These are phyloP conservation scores for Tanypteryx hageni DNA, from an alignment of 2,888 invertebrate genomes.

Conservation along the genomic window DNA sequence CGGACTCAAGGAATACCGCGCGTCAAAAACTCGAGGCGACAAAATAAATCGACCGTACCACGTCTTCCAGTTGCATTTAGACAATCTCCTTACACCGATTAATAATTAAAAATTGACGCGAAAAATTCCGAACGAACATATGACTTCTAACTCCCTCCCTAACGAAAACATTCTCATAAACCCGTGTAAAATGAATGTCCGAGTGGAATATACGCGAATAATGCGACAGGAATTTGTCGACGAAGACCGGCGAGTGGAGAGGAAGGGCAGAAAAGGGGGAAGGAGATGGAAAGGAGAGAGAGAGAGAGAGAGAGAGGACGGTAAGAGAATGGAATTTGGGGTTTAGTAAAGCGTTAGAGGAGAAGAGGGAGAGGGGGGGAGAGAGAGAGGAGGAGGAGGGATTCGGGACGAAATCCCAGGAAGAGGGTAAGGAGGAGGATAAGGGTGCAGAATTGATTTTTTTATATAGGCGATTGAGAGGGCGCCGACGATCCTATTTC, in stretches of 20 bases:
- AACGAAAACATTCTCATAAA: neutral
- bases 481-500: slow-evolving; percentile 12
- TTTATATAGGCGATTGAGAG: slow-evolving; percentile 5
- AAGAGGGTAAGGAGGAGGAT: neutral
- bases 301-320: neutral
- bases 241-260: neutral
- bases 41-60: too few relatives aligned
- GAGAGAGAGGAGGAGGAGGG: neutral
- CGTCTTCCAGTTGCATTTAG: too few relatives aligned
- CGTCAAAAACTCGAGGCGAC: too few relatives aligned
- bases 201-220: neutral
- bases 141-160: too few relatives aligned
- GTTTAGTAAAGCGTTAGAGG: neutral
- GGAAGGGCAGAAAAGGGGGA: neutral
- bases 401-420: neutral
- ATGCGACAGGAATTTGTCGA: too few relatives aligned
- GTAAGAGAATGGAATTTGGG: neutral
- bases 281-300: neutral
- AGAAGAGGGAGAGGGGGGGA: neutral
- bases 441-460: slow-evolving; percentile 37
- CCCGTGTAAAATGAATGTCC: neutral
- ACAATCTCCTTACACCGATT: too few relatives aligned
- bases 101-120: too few relatives aligned
- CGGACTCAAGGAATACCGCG: too few relatives aligned
- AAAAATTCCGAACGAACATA: too few relatives aligned